Evolutionary conservation across 92 coral and sea anemone genomes (phyloP).

Genomic region (Siderastrea radians): DNA sequence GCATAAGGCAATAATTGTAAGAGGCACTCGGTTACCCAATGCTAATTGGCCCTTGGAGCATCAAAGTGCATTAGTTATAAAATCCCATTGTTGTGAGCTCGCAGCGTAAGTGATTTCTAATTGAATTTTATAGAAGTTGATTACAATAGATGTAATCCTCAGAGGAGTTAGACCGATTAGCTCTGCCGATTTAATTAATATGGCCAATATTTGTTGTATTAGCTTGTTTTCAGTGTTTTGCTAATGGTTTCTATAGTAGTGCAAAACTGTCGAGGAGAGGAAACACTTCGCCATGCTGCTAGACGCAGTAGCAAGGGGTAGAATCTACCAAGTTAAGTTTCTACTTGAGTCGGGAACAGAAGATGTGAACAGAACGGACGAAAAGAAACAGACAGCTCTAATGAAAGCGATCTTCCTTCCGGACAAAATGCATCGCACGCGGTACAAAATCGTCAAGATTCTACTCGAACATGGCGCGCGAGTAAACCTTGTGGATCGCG

Average conservation of each 20-base stretch:
- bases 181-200: neutral
- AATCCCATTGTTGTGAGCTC: neutral
- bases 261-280: constrained; percentile 3
- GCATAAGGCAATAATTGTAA: neutral
- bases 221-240: constrained; percentile 19
- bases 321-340: constrained; percentile 92
- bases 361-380: constrained; percentile 89
- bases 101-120: neutral
- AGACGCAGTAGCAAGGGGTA: constrained; percentile 87
- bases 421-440: constrained; percentile 87
- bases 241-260: constrained; percentile 46
- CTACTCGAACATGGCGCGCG: constrained; percentile 85
- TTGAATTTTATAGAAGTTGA: neutral
- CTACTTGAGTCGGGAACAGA: constrained; percentile 83
- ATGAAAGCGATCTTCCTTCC: constrained; percentile 91
- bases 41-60: neutral
- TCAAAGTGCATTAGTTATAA: neutral
- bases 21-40: neutral
- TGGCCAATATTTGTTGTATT: constrained; percentile 4
- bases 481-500: constrained; percentile 82
- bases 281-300: constrained; percentile 71
- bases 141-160: constrained; percentile 21
- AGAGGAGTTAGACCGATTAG: constrained; percentile 24
- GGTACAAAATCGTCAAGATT: constrained; percentile 83
- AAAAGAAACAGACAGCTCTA: constrained; percentile 88